Base-by-base conservation (phyloP, 2,888 invertebrate species). In the Calameuta idolon region DNA sequence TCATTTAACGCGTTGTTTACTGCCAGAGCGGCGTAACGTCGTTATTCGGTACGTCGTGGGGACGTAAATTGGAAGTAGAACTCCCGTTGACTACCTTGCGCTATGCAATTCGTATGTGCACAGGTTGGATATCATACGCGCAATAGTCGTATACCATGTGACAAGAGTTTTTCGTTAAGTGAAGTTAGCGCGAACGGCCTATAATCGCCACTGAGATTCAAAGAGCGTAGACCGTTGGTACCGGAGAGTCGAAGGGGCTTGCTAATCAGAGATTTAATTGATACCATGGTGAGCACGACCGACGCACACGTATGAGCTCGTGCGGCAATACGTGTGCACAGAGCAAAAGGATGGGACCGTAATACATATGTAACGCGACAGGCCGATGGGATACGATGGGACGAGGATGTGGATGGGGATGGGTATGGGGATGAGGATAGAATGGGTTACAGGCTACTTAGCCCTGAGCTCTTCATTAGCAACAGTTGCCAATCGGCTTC, bases 191-290 rank as follows among this genome's bases (percentile, higher is more conserved):
- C 77, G 69, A 79, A 74, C 74, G 74, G 15, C 12, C 76, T 75
- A 78, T 84, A 87, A 85, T 87, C 87, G 83, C 77, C 80, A 77
- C 69, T 71, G 81, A 84, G 86, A 87, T 87, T 87, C 87, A 86
- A 87, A 87, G 87, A 84, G 75, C 34, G 80, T 81, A 76, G 81
- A 83, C 78, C 81, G 79, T 75, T 75, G 78, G 85, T 77, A 80
- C 75, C 84, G 69, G 76, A 69, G 37, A 33, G 79, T 83, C 82
- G 87, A 85, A 86, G 84, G 71, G 86, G 84, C 83, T 85, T 81
- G 85, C 89, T 90, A 90, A 90, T 89, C 87, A 88, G 86, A 87
- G 88, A 89, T 90, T 88, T 88, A 90, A 90, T 89, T 90, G 89
- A 90, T 90, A 88, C 84, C 82, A 76, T 75, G 82, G 83, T 81